Evolutionary conservation across 2,797 vertebrate species (phyloP).

Genomic region (Neopelma chrysocephalum): DNA sequence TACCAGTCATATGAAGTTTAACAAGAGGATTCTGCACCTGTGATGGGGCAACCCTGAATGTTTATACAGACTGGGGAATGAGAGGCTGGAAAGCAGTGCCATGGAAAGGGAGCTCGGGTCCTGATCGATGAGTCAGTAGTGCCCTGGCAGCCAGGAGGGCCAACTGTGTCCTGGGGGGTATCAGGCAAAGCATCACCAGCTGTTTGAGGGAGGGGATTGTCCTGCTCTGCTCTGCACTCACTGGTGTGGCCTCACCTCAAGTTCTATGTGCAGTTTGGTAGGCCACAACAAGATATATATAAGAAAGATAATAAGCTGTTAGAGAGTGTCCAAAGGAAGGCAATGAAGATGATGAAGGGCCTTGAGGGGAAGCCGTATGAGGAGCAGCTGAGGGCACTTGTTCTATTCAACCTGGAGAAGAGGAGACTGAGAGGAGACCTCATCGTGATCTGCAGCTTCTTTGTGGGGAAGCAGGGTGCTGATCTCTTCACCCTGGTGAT

Average conservation of each 20-base stretch:
- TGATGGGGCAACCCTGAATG: background rate
- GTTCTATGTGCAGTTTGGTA: background rate
- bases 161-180: fast-evolving
- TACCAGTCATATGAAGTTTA: background rate
- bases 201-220: background rate
- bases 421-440: background rate
- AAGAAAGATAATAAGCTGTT: background rate
- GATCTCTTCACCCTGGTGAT: background rate
- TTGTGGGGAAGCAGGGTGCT: background rate
- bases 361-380: background rate
- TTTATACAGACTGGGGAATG: background rate
- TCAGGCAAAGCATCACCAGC: background rate
- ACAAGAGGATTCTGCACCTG: background rate
- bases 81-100: background rate
- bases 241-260: fast-evolving
- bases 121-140: background rate
- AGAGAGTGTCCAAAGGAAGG: background rate
- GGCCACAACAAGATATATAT: too few species aligned
- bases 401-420: background rate
- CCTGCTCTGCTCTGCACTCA: background rate
- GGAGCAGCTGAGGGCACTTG: background rate
- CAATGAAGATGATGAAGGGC: background rate
- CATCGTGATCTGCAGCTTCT: background rate
- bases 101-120: background rate
- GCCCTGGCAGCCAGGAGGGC: too few species aligned